These are phyloP conservation scores for Chelonia mydas DNA, from an alignment of 2,797 vertebrate species.

Conservation along the genomic window DNA sequence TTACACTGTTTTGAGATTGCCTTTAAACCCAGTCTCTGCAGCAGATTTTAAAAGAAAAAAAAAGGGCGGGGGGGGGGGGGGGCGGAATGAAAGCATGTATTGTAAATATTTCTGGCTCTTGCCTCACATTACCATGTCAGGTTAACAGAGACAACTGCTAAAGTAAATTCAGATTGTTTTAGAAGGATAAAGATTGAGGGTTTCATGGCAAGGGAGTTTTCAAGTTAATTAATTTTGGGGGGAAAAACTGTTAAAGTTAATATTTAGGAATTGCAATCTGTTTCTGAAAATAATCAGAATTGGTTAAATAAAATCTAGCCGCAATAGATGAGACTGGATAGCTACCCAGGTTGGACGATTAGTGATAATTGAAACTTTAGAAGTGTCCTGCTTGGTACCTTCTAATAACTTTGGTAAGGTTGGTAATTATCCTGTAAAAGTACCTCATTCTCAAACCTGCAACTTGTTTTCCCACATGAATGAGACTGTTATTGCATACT, in stretches of 20 bases:
- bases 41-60: neutral
- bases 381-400: neutral
- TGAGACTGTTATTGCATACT: neutral
- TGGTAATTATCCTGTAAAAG: neutral
- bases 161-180: neutral
- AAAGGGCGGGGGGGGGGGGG: rapidly evolving
- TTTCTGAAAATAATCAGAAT: neutral
- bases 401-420: neutral
- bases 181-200: neutral
- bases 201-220: neutral
- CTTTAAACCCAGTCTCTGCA: neutral
- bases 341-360: neutral
- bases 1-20: rapidly evolving
- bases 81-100: neutral
- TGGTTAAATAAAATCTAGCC: neutral
- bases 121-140: neutral
- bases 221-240: neutral
- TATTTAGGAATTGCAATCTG: neutral
- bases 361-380: neutral
- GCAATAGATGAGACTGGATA: neutral
- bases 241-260: neutral
- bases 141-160: neutral
- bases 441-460: neutral
- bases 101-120: neutral
- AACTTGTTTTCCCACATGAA: neutral